Evolutionary conservation across 2,797 vertebrate genomes (phyloP).

Genomic region (Jordanella pulchra): DNA sequence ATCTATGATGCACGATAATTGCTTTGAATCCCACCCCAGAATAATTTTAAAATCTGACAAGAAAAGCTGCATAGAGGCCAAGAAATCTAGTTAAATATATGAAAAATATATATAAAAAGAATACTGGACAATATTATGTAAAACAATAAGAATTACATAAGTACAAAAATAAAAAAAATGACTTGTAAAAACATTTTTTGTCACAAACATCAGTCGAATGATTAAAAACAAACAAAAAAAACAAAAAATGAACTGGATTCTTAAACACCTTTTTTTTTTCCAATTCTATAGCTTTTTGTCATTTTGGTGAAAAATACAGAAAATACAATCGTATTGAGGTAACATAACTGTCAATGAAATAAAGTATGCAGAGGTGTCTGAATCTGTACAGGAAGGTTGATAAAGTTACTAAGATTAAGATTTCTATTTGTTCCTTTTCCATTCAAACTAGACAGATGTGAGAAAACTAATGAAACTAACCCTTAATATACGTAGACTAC

Average conservation of each 20-base stretch:
- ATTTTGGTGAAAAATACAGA: slow-evolving; percentile 22
- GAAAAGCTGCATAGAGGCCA: slow-evolving; percentile 83
- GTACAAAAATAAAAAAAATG: slow-evolving; percentile 13
- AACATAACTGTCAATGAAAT: too few species aligned
- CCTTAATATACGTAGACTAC: too few species aligned
- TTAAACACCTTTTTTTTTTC: slow-evolving; percentile 16
- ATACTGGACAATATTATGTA: slow-evolving; percentile 50
- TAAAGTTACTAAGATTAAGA: too few species aligned
- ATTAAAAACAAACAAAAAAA: slow-evolving; percentile 14
- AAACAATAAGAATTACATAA: slow-evolving; percentile 41
- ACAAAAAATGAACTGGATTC: slow-evolving; percentile 37
- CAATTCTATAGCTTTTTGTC: slow-evolving; percentile 28
- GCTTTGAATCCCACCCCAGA: slow-evolving; percentile 63
- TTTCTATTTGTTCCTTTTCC: too few species aligned
- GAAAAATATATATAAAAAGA: slow-evolving; percentile 20
- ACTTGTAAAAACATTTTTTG: slow-evolving; percentile 34
- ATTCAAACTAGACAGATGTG: too few species aligned
- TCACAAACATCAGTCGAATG: slow-evolving; percentile 15
- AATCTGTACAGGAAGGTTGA: too few species aligned
- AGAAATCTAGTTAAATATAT: slow-evolving; percentile 66
- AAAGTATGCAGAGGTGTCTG: too few species aligned
- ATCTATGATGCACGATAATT: slow-evolving; percentile 65
- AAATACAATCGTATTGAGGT: slow-evolving; percentile 4
- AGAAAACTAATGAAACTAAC: too few species aligned
- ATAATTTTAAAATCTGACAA: slow-evolving; percentile 68